Percentiles rank a stretch among this genome's conserved stretches.
Conservation (phyloP, 2,888 invertebrate species). For the Perithous albicinctus region DNA sequence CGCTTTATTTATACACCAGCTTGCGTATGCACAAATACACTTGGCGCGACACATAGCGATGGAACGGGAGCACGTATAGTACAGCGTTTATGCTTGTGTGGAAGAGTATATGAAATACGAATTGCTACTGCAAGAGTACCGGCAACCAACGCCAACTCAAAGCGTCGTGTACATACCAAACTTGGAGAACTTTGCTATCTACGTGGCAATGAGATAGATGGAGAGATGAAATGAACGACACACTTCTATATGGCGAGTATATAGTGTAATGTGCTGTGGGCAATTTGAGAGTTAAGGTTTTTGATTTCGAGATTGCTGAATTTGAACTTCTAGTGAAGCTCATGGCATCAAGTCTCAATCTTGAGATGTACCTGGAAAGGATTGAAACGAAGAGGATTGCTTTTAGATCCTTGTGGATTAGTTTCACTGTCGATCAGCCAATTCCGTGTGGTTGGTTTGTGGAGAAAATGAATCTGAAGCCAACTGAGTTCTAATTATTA, state of each 20-base stretch:
- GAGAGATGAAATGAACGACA: constrained; percentile 13
- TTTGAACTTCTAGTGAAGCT: too few relatives aligned
- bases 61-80: constrained; percentile 2
- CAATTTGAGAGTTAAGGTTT: not conserved
- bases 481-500: too few relatives aligned
- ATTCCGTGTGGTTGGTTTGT: too few relatives aligned
- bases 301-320: not conserved
- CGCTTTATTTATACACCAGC: constrained; percentile 60
- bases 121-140: constrained; percentile 29
- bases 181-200: constrained; percentile 37
- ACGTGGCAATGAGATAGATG: constrained; percentile 27
- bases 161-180: constrained; percentile 41
- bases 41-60: constrained; percentile 20
- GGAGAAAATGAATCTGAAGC: too few relatives aligned
- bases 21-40: not conserved
- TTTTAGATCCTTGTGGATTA: not conserved
- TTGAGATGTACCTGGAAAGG: too few relatives aligned
- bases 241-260: not conserved
- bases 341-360: too few relatives aligned
- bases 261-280: not conserved
- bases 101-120: constrained; percentile 12
- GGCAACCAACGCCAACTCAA: constrained; percentile 9
- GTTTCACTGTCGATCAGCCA: not conserved
- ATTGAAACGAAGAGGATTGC: too few relatives aligned
- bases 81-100: not conserved